Evolutionary conservation across 2,797 vertebrate genomes (phyloP).

Genomic region (Parambassis ranga): DNA sequence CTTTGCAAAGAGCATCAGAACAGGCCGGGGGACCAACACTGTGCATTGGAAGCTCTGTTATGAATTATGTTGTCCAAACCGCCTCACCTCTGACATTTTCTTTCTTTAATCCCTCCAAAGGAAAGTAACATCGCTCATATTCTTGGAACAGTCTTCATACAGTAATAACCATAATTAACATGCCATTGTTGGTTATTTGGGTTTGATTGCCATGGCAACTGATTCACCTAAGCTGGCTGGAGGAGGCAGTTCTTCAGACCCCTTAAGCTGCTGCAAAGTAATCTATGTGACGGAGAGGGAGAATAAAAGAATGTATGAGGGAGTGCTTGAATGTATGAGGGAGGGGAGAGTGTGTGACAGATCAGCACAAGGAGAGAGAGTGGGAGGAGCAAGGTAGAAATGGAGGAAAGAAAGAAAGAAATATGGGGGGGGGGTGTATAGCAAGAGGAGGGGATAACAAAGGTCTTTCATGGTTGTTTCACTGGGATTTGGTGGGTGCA

Average conservation of each 20-base stretch:
- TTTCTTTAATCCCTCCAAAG: conserved; percentile 62
- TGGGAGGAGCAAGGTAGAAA: not conserved
- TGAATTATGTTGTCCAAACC: conserved; percentile 63
- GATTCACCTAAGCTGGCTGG: conserved; percentile 68
- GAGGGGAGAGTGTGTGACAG: conserved; percentile 9
- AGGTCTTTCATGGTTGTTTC: conserved; percentile 22
- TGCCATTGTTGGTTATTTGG: conserved; percentile 79
- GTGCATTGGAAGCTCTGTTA: conserved; percentile 46
- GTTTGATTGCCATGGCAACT: conserved; percentile 77
- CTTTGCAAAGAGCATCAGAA: conserved; percentile 24
- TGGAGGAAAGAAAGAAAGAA: not conserved
- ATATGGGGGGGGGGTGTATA: not conserved
- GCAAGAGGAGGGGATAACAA: not conserved
- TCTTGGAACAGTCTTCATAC: conserved; percentile 68
- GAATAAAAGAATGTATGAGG: conserved; percentile 45
- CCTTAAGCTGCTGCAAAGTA: conserved; percentile 26
- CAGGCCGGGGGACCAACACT: not conserved
- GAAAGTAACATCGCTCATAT: conserved; percentile 61
- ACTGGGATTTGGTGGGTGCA: conserved; percentile 28
- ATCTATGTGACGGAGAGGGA: conserved; percentile 48
- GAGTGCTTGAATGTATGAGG: conserved; percentile 43
- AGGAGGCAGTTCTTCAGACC: conserved; percentile 65
- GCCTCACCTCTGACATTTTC: conserved; percentile 65
- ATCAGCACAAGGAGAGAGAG: not conserved
- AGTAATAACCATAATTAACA: conserved; percentile 81